Percentiles rank a stretch among this genome's conserved stretches.
Conservation (phyloP, 2,113 vertebrate species). For the Eulemur rufifrons region DNA sequence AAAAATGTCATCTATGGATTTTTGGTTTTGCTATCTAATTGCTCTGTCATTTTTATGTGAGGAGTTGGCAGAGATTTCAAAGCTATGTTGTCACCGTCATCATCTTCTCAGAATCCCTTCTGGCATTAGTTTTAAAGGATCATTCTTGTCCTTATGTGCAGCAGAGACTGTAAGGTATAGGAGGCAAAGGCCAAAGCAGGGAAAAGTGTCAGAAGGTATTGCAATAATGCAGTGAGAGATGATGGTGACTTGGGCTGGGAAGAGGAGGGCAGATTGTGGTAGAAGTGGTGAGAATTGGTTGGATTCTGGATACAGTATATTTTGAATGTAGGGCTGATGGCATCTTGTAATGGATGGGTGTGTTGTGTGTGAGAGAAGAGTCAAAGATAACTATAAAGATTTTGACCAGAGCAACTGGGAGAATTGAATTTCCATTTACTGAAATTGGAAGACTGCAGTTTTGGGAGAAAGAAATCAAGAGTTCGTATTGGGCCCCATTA, state of each 20-base stretch:
- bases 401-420: neutral
- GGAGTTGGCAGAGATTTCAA: neutral
- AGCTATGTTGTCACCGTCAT: neutral
- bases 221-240: neutral
- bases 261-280: neutral
- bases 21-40: neutral
- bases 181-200: neutral
- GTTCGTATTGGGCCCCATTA: neutral
- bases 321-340: neutral
- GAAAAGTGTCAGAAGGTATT: neutral
- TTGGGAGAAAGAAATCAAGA: neutral
- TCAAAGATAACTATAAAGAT: neutral
- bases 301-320: neutral
- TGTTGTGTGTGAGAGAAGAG: neutral
- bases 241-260: neutral
- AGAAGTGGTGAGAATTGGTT: neutral
- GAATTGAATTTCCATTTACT: neutral
- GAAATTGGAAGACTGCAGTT: neutral
- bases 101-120: neutral
- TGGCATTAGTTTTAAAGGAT: neutral
- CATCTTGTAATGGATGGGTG: neutral
- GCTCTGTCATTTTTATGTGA: neutral
- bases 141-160: neutral
- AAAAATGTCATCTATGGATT: neutral
- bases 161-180: neutral